Evolutionary conservation across 30 jellyfish, hydroid and myxozoan species (phyloP).

Genomic region (Pseudorhiza aurosa): DNA sequence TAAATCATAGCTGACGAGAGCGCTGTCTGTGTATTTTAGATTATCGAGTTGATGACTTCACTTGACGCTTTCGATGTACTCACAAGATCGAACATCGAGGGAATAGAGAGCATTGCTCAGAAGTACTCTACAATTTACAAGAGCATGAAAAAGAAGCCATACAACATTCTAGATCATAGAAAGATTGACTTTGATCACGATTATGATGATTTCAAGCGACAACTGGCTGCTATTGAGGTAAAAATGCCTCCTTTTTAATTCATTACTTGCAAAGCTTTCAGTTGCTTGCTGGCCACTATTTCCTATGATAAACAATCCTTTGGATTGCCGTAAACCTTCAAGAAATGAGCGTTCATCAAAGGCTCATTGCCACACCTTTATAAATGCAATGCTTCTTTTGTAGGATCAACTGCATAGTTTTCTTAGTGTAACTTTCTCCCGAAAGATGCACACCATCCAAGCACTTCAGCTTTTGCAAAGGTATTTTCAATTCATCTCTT

Average conservation of each 20-base stretch:
- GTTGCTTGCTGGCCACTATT: too few species aligned
- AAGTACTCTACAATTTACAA: conserved; percentile 79
- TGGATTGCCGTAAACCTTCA: too few species aligned
- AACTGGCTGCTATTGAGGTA: conserved; percentile 88
- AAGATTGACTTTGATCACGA: conserved; percentile 93
- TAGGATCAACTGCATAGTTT: conserved; percentile 79
- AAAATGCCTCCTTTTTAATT: neutral
- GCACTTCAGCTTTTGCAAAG: conserved; percentile 86
- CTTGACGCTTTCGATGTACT: conserved; percentile 78
- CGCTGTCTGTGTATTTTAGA: conserved; percentile 27
- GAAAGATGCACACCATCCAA: conserved; percentile 75
- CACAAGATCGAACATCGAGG: conserved; percentile 89
- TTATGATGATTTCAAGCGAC: conserved; percentile 82
- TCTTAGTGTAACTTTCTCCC: conserved; percentile 72
- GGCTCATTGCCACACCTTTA: neutral
- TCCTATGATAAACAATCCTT: too few species aligned
- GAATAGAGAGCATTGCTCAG: conserved; percentile 84
- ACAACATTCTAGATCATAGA: conserved; percentile 88
- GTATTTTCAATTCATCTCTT: conserved; percentile 22
- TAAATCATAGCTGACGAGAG: too few species aligned
- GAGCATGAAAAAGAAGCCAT: conserved; percentile 89
- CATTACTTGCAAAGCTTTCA: too few species aligned
- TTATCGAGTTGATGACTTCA: conserved; percentile 71
- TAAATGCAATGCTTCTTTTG: neutral
- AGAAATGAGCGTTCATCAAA: too few species aligned